Evolutionary conservation across 1,140 invertebrate genomes (phyloP).

Genomic region (Leguminivora glycinivorella): DNA sequence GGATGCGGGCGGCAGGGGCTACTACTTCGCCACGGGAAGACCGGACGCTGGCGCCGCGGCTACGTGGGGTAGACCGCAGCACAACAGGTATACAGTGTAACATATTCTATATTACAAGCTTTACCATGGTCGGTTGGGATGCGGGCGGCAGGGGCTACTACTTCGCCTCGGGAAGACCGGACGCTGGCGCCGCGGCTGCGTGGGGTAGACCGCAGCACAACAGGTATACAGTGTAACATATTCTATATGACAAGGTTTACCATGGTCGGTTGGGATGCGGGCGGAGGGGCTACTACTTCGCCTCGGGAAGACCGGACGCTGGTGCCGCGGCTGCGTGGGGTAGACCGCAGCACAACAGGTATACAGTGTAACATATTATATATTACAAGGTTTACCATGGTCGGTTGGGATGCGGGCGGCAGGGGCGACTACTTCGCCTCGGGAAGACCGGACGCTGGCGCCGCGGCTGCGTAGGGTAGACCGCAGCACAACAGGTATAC

Average conservation of each 20-base stretch:
- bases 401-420: conserved; percentile 76
- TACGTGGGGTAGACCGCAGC: conserved; percentile 55
- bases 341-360: conserved; percentile 59
- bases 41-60: conserved; percentile 58
- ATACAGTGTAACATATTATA: not conserved
- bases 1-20: conserved; percentile 78
- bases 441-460: conserved; percentile 67
- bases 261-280: conserved; percentile 76
- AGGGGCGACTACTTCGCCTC: conserved; percentile 79
- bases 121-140: no score
- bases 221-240: no score
- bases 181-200: no score
- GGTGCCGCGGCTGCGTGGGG: conserved; percentile 49
- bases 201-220: no score
- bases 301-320: conserved; percentile 71
- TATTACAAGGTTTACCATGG: conserved; percentile 78
- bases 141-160: no score
- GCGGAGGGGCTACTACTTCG: conserved; percentile 80
- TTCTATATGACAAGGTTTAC: conserved; percentile 78
- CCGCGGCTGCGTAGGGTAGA: conserved; percentile 48
- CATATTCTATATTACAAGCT: no score
- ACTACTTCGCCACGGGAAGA: conserved; percentile 76
- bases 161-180: no score
- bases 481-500: conserved; percentile 57
- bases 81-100: no score